Percentiles rank a stretch among this genome's conserved stretches.
These are phyloP conservation scores for Heteropelma amictum DNA, from an alignment of 2,888 invertebrate species.

Conservation along the genomic window DNA sequence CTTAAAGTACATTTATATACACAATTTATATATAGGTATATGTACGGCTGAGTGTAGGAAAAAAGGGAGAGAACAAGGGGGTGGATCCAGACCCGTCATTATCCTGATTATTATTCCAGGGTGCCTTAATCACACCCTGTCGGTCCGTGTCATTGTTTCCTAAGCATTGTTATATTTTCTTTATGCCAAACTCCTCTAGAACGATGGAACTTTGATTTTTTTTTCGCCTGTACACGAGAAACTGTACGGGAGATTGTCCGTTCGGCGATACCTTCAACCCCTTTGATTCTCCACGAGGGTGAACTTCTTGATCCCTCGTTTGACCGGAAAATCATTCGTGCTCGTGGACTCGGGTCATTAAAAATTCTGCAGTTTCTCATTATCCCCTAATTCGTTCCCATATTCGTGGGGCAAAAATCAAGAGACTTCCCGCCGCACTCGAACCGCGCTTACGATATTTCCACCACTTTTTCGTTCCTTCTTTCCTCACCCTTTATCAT, in stretches of 20 bases:
- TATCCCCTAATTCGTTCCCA: constrained; percentile 32
- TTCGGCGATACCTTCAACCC: not conserved
- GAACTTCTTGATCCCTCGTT: not conserved
- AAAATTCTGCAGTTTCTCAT: not conserved
- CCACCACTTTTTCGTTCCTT: constrained; percentile 30
- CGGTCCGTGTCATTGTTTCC: constrained; percentile 72
- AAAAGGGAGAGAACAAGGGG: constrained; percentile 49
- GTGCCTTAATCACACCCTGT: constrained; percentile 74
- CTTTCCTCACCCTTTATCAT: constrained; percentile 29
- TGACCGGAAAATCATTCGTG: not conserved
- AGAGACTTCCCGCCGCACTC: constrained; percentile 20
- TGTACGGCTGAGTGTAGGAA: constrained; percentile 37
- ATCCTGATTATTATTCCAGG: constrained; percentile 75
- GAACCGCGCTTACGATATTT: constrained; percentile 45
- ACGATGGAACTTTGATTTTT: constrained; percentile 20
- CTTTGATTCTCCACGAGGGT: not conserved
- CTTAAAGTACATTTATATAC: not conserved
- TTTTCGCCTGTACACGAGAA: not conserved
- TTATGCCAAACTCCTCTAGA: not conserved
- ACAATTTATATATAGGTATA: constrained; percentile 37
- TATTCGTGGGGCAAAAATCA: not conserved
- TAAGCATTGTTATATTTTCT: constrained; percentile 64
- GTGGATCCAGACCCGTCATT: constrained; percentile 75
- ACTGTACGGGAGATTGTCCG: not conserved
- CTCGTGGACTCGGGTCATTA: not conserved